phyloP scores from a whole-genome alignment of 2,797 vertebrate species.

The Pyrrhura leucotis region DNA sequence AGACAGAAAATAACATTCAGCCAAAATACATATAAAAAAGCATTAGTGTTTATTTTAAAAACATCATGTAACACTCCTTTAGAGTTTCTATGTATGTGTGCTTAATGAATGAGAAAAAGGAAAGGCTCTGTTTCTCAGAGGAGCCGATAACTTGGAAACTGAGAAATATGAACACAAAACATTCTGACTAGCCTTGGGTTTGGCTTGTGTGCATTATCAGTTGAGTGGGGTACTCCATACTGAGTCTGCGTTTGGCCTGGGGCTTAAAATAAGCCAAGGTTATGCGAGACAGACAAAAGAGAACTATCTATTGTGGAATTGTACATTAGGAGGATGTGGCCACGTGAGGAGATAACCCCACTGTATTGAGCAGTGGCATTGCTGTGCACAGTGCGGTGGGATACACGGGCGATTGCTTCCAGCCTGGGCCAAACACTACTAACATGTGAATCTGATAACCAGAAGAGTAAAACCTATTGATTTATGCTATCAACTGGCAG shows the following conservation, averaged over 20 bases:
- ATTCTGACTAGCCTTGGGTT: not conserved
- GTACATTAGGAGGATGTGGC: not conserved
- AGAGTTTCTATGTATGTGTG: constrained; percentile 4
- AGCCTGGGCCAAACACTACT: not conserved
- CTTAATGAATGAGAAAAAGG: constrained; percentile 34
- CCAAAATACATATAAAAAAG: constrained; percentile 45
- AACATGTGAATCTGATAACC: not conserved
- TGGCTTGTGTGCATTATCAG: not conserved
- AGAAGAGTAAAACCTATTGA: not conserved
- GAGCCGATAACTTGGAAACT: not conserved
- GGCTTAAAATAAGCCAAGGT: not conserved
- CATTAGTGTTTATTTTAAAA: constrained; percentile 64
- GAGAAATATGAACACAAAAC: not conserved
- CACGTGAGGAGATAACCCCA: not conserved
- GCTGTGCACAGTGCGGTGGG: accelerated
- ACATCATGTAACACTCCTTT: constrained; percentile 49
- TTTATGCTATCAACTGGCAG: not conserved
- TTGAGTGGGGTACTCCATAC: not conserved
- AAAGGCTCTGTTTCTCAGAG: constrained; percentile 37
- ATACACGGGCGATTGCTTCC: not conserved
- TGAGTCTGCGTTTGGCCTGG: not conserved
- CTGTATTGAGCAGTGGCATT: not conserved
- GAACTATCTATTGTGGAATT: not conserved
- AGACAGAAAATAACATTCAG: constrained; percentile 52
- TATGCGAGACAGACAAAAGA: not conserved